Conservation (phyloP, 2,888 invertebrate species). For the Patella ulyssiponensis region DNA sequence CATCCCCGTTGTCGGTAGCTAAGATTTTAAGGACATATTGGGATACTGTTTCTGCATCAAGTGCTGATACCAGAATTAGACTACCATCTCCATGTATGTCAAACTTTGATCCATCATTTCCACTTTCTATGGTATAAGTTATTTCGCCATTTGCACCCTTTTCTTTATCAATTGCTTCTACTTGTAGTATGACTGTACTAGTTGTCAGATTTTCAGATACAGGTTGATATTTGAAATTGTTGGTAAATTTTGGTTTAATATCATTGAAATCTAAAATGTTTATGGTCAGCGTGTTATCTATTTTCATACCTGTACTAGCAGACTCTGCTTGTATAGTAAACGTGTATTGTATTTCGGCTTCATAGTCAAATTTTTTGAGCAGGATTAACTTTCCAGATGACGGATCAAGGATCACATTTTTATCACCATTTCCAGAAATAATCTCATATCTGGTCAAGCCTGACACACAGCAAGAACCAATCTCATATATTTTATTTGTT, state of each 20-base stretch:
- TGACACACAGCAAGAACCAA: too few relatives aligned
- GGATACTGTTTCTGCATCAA: slow-evolving; percentile 26
- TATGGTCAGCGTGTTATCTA: slow-evolving; percentile 37
- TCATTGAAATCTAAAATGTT: slow-evolving; percentile 55
- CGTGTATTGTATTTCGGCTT: slow-evolving; percentile 30
- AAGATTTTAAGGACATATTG: slow-evolving; percentile 35
- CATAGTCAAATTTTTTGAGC: slow-evolving; percentile 43
- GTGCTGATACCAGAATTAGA: slow-evolving; percentile 36
- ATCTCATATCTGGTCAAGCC: slow-evolving; percentile 82
- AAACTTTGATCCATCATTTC: slow-evolving; percentile 46
- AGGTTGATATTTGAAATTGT: slow-evolving; percentile 32
- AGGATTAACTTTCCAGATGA: slow-evolving; percentile 46
- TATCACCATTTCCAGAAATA: slow-evolving; percentile 86
- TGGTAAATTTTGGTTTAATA: slow-evolving; percentile 44
- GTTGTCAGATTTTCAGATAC: slow-evolving; percentile 44
- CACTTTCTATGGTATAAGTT: slow-evolving; percentile 44
- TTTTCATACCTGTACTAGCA: slow-evolving; percentile 33
- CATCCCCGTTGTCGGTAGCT: slow-evolving; percentile 48
- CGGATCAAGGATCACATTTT: background rate
- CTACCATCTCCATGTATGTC: slow-evolving; percentile 42
- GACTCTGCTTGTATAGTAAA: slow-evolving; percentile 41
- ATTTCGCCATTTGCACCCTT: slow-evolving; percentile 48
- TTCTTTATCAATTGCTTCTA: slow-evolving; percentile 53
- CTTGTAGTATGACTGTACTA: slow-evolving; percentile 30
- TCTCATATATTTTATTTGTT: too few relatives aligned